Evolutionary conservation across 1,140 invertebrate species (phyloP), one percentile per base, ranked within the genome.

Genomic region (Chrysomallon squamiferum): DNA sequence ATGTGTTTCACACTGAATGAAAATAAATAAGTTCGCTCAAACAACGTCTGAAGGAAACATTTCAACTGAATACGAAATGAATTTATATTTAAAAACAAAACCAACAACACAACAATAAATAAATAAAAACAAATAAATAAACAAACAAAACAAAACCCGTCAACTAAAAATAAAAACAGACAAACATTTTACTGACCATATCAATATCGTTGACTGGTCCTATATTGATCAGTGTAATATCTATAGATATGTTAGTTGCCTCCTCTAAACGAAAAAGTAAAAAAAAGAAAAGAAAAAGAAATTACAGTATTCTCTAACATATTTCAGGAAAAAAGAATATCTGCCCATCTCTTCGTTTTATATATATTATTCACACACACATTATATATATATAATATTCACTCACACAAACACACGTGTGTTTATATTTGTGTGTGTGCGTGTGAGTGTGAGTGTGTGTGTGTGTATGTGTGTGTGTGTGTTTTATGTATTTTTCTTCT

Each of bases 181-280:
- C 49, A 54, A 22, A n/a, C n/a, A n/a, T 30, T 20, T 13, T 18
- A 54, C 50, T 22, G 13, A 54, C 50, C 50, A 54, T 54, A 18
- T 54, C 50, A 27, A 25, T 54, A 22, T 54, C 50, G 29, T 54
- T 54, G 15, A 54, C 50, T 27, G 50, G 50, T 25, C 50, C 50
- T 29, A 54, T 25, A 25, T 18, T 22, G 13, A 27, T 54, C 20
- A 54, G 25, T 18, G 50, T 30, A 54, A 54, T 54, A 27, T 54
- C 50, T 54, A 54, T 54, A 7, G 3, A 29, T 13, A 54, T 22
- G 15, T 27, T 27, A 20, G 50, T 54, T 15, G 50, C 50, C 25
- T 25, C 22, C 11, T 7, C 50, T 54, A 22, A 30, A 54, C n/a
- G 5, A n/a, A 5, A 47, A 47, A 5, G 25, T 3, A 47, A 47